Evolutionary conservation across 2,113 vertebrate species (phyloP), one percentile per base, ranked within the genome.

Genomic region (Sander vitreus): DNA sequence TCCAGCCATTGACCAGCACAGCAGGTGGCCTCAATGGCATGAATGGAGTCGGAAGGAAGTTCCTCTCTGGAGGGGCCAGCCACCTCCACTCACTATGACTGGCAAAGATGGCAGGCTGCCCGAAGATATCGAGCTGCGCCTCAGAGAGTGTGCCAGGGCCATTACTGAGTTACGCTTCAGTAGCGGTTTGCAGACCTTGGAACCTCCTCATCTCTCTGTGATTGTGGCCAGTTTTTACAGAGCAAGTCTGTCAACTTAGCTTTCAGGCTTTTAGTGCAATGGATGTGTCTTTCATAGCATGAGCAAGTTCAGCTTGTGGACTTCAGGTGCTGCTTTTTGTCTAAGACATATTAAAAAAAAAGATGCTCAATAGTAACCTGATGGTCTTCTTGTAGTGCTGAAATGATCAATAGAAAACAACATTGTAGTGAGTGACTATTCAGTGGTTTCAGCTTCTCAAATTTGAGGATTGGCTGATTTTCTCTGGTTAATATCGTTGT

Each of bases 41-140:
- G 94, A 95, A 95, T 95, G 94, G 94, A 80, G 81, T 94, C 92
- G 93, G 95, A 95, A 95, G 94, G 95, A 95, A 95, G 94, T 92
- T 53, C 86, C 78, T 54, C 86, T 72, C 80, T 60, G 27, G 27
- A 27, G 27, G 27, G 27, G 10, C 85, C 36, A 21, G 70, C 77
- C 83, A 83, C 43, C 51, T 83, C 79, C 71, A 70, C 90, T 88
- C 53, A 25, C 84, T 81, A 83, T 92, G 93, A 94, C 92, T 93
- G 93, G 92, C 93, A 94, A 92, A 66, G 91, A 89, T 91, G 92
- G 93, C 94, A 91, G 81, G 70, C 87, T 91, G 92, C 91, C 90
- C 93, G 81, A 85, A 83, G 91, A 94, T 94, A 89, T 80, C 25
- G 33, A 85, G 82, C 71, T 58, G 79, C 57, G 84, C 80, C 84